phyloP scores from a whole-genome alignment of 2,113 vertebrate species.

The Callionymus lyra region DNA sequence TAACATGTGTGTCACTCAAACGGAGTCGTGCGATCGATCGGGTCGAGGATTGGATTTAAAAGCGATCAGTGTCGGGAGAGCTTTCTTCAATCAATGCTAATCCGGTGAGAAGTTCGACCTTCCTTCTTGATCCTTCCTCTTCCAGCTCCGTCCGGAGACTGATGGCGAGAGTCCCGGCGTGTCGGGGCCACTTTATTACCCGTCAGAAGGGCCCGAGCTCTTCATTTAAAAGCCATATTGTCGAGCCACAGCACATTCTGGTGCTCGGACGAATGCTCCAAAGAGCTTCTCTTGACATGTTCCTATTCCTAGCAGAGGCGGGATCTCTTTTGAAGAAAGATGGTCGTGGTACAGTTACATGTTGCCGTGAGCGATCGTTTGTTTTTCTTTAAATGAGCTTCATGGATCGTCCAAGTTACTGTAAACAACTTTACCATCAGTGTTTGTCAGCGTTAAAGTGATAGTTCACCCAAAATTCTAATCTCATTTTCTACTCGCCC shows the following conservation, averaged over 20 bases:
- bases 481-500: too few species aligned
- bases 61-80: constrained; percentile 57
- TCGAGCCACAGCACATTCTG: constrained; percentile 50
- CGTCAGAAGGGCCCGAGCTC: constrained; percentile 52
- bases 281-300: constrained; percentile 36
- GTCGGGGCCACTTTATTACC: constrained; percentile 22
- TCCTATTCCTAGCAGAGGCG: too few species aligned
- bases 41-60: constrained; percentile 64
- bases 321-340: too few species aligned
- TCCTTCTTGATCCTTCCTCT: constrained; percentile 36
- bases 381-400: too few species aligned
- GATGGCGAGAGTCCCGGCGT: constrained; percentile 12
- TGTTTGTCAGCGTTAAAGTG: too few species aligned
- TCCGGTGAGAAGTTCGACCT: constrained; percentile 63
- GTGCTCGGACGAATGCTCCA: constrained; percentile 72
- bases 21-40: constrained; percentile 55
- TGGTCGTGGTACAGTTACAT: too few species aligned
- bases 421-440: too few species aligned
- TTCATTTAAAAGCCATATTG: constrained; percentile 64
- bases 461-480: too few species aligned
- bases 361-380: too few species aligned
- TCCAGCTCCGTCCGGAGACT: constrained; percentile 13
- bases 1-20: constrained; percentile 58
- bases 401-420: too few species aligned
- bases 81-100: constrained; percentile 65